A percentile compares a stretch with the other conserved stretches of the same genome.
These are phyloP conservation scores for Nemurella pictetii DNA, from an alignment of 2,888 invertebrate genomes.

Conservation along the genomic window DNA sequence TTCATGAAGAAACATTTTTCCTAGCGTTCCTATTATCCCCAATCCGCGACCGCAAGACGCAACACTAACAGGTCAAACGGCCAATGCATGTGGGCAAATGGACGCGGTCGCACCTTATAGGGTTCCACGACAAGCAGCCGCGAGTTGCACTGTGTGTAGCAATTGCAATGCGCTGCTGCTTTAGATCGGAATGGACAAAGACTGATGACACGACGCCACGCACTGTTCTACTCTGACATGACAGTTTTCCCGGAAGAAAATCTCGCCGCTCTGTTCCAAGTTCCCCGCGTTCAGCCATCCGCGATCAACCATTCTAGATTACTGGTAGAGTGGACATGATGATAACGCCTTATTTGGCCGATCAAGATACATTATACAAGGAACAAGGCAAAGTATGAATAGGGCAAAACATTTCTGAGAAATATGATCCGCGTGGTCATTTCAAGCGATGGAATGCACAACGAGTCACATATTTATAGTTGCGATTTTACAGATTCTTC, in stretches of 20 bases:
- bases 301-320: background rate
- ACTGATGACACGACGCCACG: background rate
- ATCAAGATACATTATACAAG: background rate
- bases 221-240: background rate
- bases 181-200: background rate
- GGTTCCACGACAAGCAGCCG: background rate
- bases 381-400: constrained; percentile 15
- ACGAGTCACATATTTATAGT: too few species aligned
- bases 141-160: background rate
- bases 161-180: background rate
- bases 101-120: constrained; percentile 2
- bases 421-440: background rate
- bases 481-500: too few species aligned
- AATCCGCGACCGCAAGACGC: background rate
- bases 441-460: too few species aligned
- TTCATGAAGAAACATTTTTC: constrained; percentile 1
- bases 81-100: background rate
- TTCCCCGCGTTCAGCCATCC: background rate
- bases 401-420: constrained; percentile 18
- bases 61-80: constrained; percentile 5
- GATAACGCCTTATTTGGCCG: constrained; percentile 18
- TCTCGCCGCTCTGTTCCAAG: background rate
- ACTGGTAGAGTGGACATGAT: background rate
- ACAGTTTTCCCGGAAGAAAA: constrained; percentile 30
- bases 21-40: background rate